Conservation (phyloP, 2,888 invertebrate genomes). For the Biston betularia region DNA sequence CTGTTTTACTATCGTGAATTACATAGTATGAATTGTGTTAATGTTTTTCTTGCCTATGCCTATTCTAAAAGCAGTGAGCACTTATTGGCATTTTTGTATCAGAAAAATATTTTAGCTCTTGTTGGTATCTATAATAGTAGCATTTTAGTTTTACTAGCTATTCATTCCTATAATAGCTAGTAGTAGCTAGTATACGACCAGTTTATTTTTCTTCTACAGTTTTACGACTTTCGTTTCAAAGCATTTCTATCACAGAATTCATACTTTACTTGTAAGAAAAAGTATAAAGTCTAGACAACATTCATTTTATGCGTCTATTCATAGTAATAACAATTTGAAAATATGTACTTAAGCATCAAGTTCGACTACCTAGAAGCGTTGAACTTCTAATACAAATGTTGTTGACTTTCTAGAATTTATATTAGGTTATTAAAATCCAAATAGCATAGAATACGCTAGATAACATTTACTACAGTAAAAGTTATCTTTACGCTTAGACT, state of each 20-base stretch:
- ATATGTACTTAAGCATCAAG: conserved; percentile 1
- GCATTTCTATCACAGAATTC: neutral
- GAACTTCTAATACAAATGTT: neutral
- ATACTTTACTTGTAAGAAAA: neutral
- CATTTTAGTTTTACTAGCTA: no score
- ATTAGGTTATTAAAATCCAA: neutral
- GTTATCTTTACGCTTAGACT: neutral
- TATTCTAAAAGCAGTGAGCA: no score
- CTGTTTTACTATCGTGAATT: conserved; percentile 42
- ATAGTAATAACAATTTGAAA: neutral
- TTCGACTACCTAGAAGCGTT: neutral
- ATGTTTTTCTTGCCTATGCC: no score
- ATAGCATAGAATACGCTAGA: neutral
- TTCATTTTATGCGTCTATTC: conserved; percentile 14
- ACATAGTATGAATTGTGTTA: neutral
- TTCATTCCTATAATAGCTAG: no score
- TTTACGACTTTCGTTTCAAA: conserved; percentile 7
- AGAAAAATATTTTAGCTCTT: no score
- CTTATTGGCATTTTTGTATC: no score
- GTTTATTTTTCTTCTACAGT: neutral
- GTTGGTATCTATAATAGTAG: no score
- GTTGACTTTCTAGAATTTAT: conserved; percentile 12
- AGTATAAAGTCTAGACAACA: conserved; percentile 26
- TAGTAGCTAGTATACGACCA: no score
- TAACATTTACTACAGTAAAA: neutral